These are phyloP conservation scores for Metalampra italica DNA, from an alignment of 2,888 invertebrate species.

Conservation along the genomic window DNA sequence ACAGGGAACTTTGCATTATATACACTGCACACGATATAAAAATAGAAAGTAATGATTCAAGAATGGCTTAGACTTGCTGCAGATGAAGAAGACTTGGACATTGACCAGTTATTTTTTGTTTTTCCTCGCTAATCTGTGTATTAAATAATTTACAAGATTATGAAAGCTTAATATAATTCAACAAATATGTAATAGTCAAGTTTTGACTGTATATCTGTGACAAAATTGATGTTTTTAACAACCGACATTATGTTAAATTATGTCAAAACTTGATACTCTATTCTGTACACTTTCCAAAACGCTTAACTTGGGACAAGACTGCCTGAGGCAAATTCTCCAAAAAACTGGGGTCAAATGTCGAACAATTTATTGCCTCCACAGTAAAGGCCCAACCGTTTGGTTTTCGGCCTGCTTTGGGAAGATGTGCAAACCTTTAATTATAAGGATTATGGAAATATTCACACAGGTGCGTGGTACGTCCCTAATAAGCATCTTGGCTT, in stretches of 20 bases:
- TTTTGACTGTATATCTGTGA: too few species aligned
- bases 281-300: conserved; percentile 47
- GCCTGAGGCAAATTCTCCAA: conserved; percentile 71
- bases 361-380: conserved; percentile 76
- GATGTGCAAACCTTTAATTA: conserved; percentile 77
- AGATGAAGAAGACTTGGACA: too few species aligned
- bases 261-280: conserved; percentile 20
- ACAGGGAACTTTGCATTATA: background rate
- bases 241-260: background rate
- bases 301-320: conserved; percentile 41
- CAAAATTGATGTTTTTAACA: background rate
- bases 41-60: too few species aligned
- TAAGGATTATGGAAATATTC: conserved; percentile 76
- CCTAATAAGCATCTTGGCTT: conserved; percentile 74
- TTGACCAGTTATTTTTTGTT: too few species aligned
- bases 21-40: too few species aligned
- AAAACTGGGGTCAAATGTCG: conserved; percentile 76
- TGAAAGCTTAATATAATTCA: too few species aligned
- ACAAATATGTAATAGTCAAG: too few species aligned
- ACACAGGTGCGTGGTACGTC: conserved; percentile 73
- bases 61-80: too few species aligned
- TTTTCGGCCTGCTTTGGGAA: conserved; percentile 66
- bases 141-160: too few species aligned
- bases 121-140: too few species aligned
- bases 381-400: conserved; percentile 67